Conservation (phyloP, 2,888 invertebrate species). For the Antitype chi region DNA sequence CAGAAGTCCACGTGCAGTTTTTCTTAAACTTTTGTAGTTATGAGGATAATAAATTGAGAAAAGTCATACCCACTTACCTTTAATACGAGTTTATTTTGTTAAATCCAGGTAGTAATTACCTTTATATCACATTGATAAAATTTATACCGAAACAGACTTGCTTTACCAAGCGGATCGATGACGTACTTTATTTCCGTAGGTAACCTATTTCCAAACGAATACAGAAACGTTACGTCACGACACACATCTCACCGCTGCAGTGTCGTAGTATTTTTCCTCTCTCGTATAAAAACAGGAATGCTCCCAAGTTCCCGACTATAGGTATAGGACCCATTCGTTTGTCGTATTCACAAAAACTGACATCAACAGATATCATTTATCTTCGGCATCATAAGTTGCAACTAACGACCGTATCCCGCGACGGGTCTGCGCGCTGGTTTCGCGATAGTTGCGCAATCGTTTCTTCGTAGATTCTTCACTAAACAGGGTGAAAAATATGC, state of each 20-base stretch:
- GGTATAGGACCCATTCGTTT: conserved; percentile 34
- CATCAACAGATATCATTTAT: conserved; percentile 70
- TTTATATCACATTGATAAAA: conserved; percentile 11
- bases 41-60: background rate
- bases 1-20: background rate
- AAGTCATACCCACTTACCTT: background rate
- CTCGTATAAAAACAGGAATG: conserved; percentile 40
- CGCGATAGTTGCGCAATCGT: conserved; percentile 12
- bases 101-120: background rate
- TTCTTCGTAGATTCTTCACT: background rate
- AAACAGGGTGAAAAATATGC: background rate
- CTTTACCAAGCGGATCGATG: background rate
- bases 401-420: conserved; percentile 39
- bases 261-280: conserved; percentile 5
- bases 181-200: background rate
- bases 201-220: background rate
- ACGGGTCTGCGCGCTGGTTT: background rate
- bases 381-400: conserved; percentile 61
- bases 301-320: conserved; percentile 12
- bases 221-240: background rate
- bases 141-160: no score
- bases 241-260: background rate
- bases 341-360: conserved; percentile 65
- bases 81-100: background rate
- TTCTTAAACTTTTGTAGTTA: conserved; percentile 1